A percentile compares a stretch with the other conserved stretches of the same genome.
Evolutionary conservation across 1,140 invertebrate species (phyloP).

Genomic region (Lepidurus packardi): DNA sequence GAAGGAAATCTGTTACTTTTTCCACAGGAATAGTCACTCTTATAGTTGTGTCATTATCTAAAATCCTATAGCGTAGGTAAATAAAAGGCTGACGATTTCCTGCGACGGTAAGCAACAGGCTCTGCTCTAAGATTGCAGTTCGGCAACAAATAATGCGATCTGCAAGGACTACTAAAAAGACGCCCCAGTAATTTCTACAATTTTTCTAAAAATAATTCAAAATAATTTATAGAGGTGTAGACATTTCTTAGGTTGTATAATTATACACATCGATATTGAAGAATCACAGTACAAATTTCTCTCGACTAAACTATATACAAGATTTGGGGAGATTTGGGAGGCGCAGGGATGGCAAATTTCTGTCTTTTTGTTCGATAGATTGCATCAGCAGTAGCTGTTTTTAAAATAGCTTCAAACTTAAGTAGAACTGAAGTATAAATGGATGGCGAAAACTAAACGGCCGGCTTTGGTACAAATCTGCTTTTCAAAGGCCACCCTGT

Average conservation of each 20-base stretch:
- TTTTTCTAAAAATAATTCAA: not conserved
- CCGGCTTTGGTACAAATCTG: not conserved
- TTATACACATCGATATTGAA: conserved; percentile 19
- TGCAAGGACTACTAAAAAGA: no score
- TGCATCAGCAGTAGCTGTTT: not conserved
- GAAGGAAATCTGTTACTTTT: no score
- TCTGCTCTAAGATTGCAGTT: no score
- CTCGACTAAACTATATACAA: conserved; percentile 14
- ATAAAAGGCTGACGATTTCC: no score
- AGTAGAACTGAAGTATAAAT: not conserved
- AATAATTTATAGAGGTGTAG: not conserved
- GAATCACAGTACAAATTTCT: conserved; percentile 12
- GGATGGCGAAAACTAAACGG: not conserved
- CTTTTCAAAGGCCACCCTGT: conserved; percentile 9
- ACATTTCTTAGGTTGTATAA: not conserved
- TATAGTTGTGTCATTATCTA: no score
- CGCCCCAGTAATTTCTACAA: not conserved
- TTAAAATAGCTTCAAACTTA: not conserved
- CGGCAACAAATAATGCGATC: no score
- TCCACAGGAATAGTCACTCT: no score
- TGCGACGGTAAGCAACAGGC: no score
- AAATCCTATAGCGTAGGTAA: no score
- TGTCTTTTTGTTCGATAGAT: not conserved
- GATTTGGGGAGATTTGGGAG: not conserved
- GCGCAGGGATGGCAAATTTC: not conserved